A percentile compares a stretch with the other conserved stretches of the same genome.
Evolutionary conservation across 2,888 invertebrate genomes (phyloP).

Genomic region (Rambutsinella grinnellia): DNA sequence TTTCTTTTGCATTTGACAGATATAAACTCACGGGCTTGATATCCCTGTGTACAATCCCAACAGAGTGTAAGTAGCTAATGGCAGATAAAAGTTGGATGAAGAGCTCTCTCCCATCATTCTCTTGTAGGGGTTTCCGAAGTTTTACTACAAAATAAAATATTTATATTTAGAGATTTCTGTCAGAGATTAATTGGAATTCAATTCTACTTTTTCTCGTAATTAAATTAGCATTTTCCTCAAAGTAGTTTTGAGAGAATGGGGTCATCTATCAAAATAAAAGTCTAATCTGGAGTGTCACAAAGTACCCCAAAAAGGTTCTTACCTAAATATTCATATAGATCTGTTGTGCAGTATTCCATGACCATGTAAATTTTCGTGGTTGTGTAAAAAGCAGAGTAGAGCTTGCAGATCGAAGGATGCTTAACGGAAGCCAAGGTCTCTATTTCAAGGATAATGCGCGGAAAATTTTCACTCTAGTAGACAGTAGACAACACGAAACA

Average conservation of each 20-base stretch:
- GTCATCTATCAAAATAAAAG: too few species aligned
- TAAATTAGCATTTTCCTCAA: not conserved
- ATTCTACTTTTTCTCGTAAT: not conserved
- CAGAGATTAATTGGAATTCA: not conserved
- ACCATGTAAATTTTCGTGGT: conserved; percentile 80
- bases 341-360: conserved; percentile 85
- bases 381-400: conserved; percentile 84
- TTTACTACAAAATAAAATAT: conserved; percentile 72
- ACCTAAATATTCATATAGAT: conserved; percentile 85
- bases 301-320: conserved; percentile 38
- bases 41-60: conserved; percentile 84
- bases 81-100: conserved; percentile 84
- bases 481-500: too few species aligned
- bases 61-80: conserved; percentile 80
- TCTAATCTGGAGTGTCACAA: not conserved
- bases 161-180: not conserved
- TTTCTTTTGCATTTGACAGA: not conserved
- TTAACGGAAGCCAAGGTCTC: conserved; percentile 78
- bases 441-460: conserved; percentile 80
- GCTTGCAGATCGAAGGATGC: conserved; percentile 82
- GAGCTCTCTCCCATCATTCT: conserved; percentile 79
- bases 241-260: too few species aligned
- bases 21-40: conserved; percentile 79
- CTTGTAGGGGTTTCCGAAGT: conserved; percentile 76
- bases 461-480: conserved; percentile 76